These are phyloP conservation scores for Tetrao urogallus DNA, from an alignment of 2,113 vertebrate species.

Conservation along the genomic window DNA sequence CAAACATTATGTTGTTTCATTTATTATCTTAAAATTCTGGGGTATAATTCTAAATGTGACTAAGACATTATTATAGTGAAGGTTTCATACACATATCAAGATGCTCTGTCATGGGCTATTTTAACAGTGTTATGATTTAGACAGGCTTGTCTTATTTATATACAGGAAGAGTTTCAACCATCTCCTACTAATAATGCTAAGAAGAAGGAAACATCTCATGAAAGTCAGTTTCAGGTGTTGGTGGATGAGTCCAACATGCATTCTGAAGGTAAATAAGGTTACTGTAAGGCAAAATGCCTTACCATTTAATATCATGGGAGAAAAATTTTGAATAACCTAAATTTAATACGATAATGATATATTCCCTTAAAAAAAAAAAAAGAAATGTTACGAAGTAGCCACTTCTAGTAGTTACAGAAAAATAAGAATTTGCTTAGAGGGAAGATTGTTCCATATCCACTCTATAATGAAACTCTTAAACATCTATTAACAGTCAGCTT, in stretches of 20 bases:
- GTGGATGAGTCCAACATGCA: background rate
- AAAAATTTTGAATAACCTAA: background rate
- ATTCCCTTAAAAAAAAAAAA: background rate
- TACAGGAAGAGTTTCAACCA: slow-evolving; percentile 1
- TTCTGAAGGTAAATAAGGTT: slow-evolving; percentile 63
- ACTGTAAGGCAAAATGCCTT: background rate
- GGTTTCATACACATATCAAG: background rate
- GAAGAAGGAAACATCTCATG: background rate
- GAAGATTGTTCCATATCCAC: background rate
- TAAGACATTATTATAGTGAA: background rate
- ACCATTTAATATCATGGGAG: background rate
- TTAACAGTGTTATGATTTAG: background rate
- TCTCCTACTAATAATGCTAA: background rate
- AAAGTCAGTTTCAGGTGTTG: background rate
- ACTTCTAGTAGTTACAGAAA: background rate
- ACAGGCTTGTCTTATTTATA: slow-evolving; percentile 14
- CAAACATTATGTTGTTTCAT: background rate
- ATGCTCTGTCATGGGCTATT: fast-evolving
- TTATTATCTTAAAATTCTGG: background rate
- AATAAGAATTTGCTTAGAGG: background rate
- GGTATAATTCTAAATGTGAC: background rate
- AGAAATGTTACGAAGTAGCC: background rate
- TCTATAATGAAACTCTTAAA: background rate
- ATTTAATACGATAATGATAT: background rate
- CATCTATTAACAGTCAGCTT: background rate